Base-by-base conservation (phyloP, 1,140 invertebrate genomes). In the Cydia pomonella region DNA sequence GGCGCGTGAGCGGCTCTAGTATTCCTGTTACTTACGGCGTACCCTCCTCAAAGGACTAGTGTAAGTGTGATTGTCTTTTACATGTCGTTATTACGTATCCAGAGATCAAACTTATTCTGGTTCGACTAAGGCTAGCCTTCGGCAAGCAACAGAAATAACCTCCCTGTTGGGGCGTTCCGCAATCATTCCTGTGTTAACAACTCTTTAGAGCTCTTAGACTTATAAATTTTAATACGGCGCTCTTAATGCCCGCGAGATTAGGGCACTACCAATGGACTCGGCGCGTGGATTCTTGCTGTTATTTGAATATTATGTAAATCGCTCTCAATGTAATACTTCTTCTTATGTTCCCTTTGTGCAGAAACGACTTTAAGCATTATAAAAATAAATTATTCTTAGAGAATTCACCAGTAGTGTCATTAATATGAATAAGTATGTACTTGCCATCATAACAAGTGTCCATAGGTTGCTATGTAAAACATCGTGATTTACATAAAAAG, bases 101-200 rank as follows among this genome's bases (percentile, higher is more conserved):
- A 1, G 9, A 59, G 53, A 12, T 59, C 53, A 59, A 21, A 59
- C 18, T 59, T 59, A 23, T 59, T 1, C 21, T 59, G 53, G 53
- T 59, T 59, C 3, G 1, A 59, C 21, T 59, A 21, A 59, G 21
- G 10, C 21, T 18, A 10, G 53, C n/a, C 6, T n/a, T 23, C 64
- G 76, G 66, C 76, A 76, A 47, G 41, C 63, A 23, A 41, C n/a
- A 6, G 27, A 21, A 33, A 69, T 21, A 53, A 47, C 64, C 18
- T 27, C 4, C 16, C 73, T 27, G 10, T 69, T 76, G 79, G 82
- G 85, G 83, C 81, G 86, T 80, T 74, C 72, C 73, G 75, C 79
- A 87, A 88, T 89, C 82, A 90, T 92, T 89, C 87, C 88, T 86
- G 79, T 87, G 86, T 90, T 90, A 91, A 89, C 88, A 89, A 86